Percentiles rank a stretch among this genome's conserved stretches.
Evolutionary conservation across 2,797 vertebrate genomes (phyloP).

Genomic region (Meda fulgida): DNA sequence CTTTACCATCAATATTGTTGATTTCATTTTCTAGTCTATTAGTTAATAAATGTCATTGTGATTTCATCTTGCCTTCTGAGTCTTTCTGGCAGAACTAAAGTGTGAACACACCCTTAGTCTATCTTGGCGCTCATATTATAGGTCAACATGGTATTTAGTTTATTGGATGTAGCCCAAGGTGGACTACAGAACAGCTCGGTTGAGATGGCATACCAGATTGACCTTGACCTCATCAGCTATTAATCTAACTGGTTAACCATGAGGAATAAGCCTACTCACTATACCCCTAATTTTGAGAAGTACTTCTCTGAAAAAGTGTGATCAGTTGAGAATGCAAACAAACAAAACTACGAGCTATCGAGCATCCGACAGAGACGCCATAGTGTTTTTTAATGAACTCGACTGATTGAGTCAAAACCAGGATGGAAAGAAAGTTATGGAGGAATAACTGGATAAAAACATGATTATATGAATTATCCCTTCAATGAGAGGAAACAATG

Average conservation of each 20-base stretch:
- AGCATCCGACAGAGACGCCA: background rate
- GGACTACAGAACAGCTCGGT: background rate
- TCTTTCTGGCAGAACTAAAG: too few species aligned
- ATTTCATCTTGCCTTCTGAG: too few species aligned
- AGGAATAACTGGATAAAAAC: constrained; percentile 23
- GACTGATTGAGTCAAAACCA: constrained; percentile 18
- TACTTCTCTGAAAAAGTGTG: background rate
- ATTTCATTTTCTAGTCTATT: too few species aligned
- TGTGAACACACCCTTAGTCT: too few species aligned
- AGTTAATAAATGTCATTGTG: too few species aligned
- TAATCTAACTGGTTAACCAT: background rate
- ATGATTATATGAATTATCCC: constrained; percentile 20
- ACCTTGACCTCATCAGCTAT: background rate
- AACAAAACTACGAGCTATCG: background rate
- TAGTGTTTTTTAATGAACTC: background rate
- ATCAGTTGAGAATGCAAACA: background rate
- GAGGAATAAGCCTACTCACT: background rate
- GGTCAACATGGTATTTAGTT: background rate
- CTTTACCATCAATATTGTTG: too few species aligned
- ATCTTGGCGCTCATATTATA: background rate
- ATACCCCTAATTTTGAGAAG: background rate
- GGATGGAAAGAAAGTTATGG: constrained; percentile 19
- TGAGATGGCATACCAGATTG: background rate
- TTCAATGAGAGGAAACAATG: constrained; percentile 37
- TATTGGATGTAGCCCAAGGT: background rate